phyloP scores from a whole-genome alignment of 2,797 vertebrate species.

The Knipowitschia caucasica region DNA sequence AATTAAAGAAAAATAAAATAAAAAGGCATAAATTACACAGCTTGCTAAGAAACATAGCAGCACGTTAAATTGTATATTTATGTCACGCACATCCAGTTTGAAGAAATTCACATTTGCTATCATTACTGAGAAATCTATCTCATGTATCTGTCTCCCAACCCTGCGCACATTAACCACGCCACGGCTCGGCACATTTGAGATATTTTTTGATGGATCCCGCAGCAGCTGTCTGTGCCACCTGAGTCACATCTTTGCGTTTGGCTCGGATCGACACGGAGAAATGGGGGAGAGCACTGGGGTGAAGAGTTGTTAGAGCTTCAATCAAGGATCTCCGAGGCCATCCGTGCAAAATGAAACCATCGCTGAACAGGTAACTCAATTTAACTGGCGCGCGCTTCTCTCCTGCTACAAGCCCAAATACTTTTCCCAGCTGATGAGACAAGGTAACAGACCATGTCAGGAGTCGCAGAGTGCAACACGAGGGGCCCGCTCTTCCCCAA shows the following conservation, averaged over 20 bases:
- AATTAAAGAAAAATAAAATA: too few species aligned
- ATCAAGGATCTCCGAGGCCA: constrained; percentile 70
- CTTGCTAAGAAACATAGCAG: too few species aligned
- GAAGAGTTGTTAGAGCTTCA: constrained; percentile 72
- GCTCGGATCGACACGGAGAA: constrained; percentile 52
- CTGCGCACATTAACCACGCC: too few species aligned
- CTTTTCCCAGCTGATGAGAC: constrained; percentile 73
- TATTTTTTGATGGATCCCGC: constrained; percentile 43
- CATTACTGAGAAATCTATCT: too few species aligned
- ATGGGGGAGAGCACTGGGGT: constrained; percentile 61
- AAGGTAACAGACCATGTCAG: constrained; percentile 72
- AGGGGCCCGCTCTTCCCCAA: constrained; percentile 52
- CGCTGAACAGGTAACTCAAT: constrained; percentile 77
- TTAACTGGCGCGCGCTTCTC: constrained; percentile 66
- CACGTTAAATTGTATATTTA: too few species aligned
- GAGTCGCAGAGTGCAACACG: constrained; percentile 60
- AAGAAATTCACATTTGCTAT: too few species aligned
- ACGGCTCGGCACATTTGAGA: constrained; percentile 30
- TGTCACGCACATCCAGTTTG: too few species aligned
- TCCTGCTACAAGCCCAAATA: constrained; percentile 68
- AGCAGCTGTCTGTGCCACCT: constrained; percentile 47
- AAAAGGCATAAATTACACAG: too few species aligned
- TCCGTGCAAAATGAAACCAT: constrained; percentile 73
- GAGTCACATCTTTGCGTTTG: constrained; percentile 23
- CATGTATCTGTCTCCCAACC: too few species aligned